Base-by-base conservation (phyloP, 2,113 vertebrate genomes). In the Galemys pyrenaicus region DNA sequence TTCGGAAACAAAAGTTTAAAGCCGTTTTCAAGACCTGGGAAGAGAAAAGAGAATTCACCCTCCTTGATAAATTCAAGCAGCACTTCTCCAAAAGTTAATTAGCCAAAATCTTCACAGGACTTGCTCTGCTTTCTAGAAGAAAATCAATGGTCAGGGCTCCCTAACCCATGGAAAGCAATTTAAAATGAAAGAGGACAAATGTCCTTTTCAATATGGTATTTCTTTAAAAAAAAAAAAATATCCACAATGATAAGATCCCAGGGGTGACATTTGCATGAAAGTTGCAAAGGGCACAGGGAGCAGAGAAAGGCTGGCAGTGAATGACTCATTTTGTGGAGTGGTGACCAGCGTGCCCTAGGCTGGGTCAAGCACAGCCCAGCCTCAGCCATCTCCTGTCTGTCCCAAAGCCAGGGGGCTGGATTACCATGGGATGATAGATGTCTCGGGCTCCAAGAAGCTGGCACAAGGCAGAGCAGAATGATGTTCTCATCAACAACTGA, bases 71-170 rank as follows among this genome's bases (percentile, higher is more conserved):
- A 90, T 82, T 46, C 75, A 95, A 95, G 87, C n/a, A 39, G 83
- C 39, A 56, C 77, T 74, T 95, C 93, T 95, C 87, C 39, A 79
- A 92, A 97, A 97, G 92, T 96, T 96, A 95, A 94, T 94, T 96
- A 93, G 93, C 93, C 95, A 96, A 96, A 95, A 92, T 89, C 89
- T 88, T 95, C 86, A 74, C 87, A 82, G 87, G 24, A 30, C 83
- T 85, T 73, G 77, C 73, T 89, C 35, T 68, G 73, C 46, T 65
- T 58, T 73, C 37, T 46, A 73, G 93, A 85, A 96, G 89, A 96
- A 96, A 97, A 95, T 92, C 80, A 1, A 96, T 96, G 79, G 13
- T 32, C 80, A 64, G 82, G 12, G 94, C 82, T 95, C 71, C 89
- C 87, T 75, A 94, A 94, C 78, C 91, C 5, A 0, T 80, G 84